Conservation (phyloP, 2,888 invertebrate species). For the Dryocosmus kuriphilus region DNA sequence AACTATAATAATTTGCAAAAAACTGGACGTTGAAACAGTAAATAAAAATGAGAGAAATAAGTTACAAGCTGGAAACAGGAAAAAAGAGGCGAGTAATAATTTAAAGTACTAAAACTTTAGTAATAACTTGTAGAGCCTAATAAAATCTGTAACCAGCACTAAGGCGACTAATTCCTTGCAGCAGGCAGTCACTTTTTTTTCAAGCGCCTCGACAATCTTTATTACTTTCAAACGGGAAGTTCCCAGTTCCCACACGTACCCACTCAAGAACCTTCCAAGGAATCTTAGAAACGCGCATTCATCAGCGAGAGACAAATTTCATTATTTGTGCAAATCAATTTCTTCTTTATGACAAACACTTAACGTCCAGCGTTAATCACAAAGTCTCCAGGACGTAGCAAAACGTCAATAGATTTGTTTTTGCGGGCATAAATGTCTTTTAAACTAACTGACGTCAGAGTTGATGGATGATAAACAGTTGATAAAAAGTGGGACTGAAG, state of each 20-base stretch:
- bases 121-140: not conserved
- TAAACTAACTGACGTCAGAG: constrained; percentile 1
- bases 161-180: not conserved
- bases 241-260: not conserved
- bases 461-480: not conserved
- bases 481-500: not conserved
- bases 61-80: not conserved
- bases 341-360: constrained; percentile 12
- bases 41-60: not conserved
- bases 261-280: not conserved
- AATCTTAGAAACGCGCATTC: constrained; percentile 1
- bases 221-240: constrained; percentile 8
- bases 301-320: constrained; percentile 35
- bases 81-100: not conserved
- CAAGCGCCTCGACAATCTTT: not conserved
- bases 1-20: not conserved
- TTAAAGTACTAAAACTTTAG: not conserved
- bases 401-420: constrained; percentile 15
- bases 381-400: not conserved
- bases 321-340: constrained; percentile 38
- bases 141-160: not conserved
- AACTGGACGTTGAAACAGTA: not conserved
- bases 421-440: constrained; percentile 5
- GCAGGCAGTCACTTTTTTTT: not conserved
- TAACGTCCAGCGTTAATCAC: constrained; percentile 11